Base-by-base conservation (phyloP, 92 coral and sea anemone genomes). In the Umimayanthus chanpuru region DNA sequence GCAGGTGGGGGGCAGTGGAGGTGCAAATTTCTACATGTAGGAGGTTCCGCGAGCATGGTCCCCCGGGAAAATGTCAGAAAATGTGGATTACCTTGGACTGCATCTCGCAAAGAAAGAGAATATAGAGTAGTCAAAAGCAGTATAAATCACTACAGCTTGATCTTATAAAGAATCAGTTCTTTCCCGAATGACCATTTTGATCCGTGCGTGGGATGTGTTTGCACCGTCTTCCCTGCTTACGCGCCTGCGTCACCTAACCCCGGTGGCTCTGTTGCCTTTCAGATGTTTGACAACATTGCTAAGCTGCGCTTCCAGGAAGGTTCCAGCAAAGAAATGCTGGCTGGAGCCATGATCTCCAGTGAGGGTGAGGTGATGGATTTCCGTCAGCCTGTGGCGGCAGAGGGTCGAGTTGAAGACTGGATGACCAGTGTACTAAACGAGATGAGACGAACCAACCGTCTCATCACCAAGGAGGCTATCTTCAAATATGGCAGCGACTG, bases 331-430 rank as follows among this genome's bases (percentile, higher is more conserved):
- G 99, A 97, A 71, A 94, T 93, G 49, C 49, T 95, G 74, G 99
- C 99, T 2, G 80, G 93, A 26, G 98, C 99, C 44, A 97, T 97
- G 99, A 86, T 97, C 83, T 94, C 97, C 29, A 81, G 99, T 61
- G 99, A 97, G 76, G 98, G 96, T 23, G 99, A 97, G 87, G 92
- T 93, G 77, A 97, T 97, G 99, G 96, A 93, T 58, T 97, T 97
- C 91, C 92, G 98, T 41, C 96, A 97, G 91, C 94, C 96, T 3
- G 94, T 95, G 76, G 93, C 95, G 25, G 98, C 99, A 16, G 99
- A 97, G 58, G 99, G 99, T 40, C 89, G 99, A 23, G 99, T 97
- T 43, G 99, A 97, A 87, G 99, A 97, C 90, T 97, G 99, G 99
- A 97, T 97, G 99, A 97, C 99, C 18, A 97, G 93, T 56, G 99